Conservation (phyloP, 2,888 invertebrate genomes). For the Zaprionus lineosus region DNA sequence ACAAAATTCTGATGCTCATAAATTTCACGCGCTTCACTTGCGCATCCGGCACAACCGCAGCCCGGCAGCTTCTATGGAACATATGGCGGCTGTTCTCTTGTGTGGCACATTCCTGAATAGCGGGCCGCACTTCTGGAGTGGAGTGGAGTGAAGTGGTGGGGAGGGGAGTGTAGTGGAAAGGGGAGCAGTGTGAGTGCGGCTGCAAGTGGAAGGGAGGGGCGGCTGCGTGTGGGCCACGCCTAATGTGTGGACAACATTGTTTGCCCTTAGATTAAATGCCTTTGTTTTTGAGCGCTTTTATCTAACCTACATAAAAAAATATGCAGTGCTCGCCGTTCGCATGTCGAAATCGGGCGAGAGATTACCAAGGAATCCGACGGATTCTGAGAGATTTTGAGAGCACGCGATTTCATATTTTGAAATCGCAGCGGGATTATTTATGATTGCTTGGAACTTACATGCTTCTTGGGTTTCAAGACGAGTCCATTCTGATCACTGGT, state of each 20-base stretch:
- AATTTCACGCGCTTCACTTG: slow-evolving; percentile 72
- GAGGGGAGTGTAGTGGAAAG: no score
- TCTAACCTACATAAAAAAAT: slow-evolving; percentile 72
- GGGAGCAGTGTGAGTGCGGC: no score
- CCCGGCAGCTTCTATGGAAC: slow-evolving; percentile 36
- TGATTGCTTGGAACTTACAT: slow-evolving; percentile 78
- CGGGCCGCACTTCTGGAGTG: neutral
- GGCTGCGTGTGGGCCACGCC: slow-evolving; percentile 26
- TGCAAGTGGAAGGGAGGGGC: neutral
- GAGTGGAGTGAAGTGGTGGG: neutral
- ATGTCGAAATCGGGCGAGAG: slow-evolving; percentile 61
- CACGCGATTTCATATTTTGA: slow-evolving; percentile 38
- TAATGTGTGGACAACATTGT: slow-evolving; percentile 66
- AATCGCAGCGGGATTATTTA: slow-evolving; percentile 45
- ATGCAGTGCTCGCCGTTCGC: slow-evolving; percentile 36
- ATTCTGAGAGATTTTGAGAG: no score
- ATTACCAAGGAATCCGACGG: slow-evolving; percentile 43
- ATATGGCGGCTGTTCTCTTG: slow-evolving; percentile 62
- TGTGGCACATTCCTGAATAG: slow-evolving; percentile 46
- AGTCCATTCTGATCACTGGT: slow-evolving; percentile 63
- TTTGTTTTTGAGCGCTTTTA: slow-evolving; percentile 68
- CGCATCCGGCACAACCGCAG: slow-evolving; percentile 52
- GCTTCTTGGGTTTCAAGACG: slow-evolving; percentile 82
- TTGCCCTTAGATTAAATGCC: slow-evolving; percentile 72
- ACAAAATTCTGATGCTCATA: slow-evolving; percentile 44